These are phyloP conservation scores for Cairina moschata DNA, from an alignment of 2,113 vertebrate species.

Conservation along the genomic window DNA sequence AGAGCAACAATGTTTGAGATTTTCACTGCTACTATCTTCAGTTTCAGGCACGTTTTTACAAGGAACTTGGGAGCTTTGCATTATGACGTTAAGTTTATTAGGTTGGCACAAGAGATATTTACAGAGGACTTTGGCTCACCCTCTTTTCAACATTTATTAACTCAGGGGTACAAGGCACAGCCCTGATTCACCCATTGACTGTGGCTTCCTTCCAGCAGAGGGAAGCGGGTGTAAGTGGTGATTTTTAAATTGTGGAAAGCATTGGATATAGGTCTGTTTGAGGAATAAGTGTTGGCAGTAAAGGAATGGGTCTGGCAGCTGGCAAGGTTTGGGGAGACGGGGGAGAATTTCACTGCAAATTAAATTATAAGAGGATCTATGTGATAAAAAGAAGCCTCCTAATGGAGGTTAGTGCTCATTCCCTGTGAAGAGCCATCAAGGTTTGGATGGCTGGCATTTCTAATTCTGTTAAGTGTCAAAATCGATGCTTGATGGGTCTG, in stretches of 20 bases:
- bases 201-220: constrained; percentile 6
- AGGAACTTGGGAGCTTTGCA: neutral
- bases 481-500: constrained; percentile 52
- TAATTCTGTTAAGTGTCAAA: constrained; percentile 74
- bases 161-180: constrained; percentile 1
- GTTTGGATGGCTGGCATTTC: constrained; percentile 43
- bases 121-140: neutral
- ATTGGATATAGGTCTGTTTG: neutral
- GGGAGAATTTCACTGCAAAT: constrained; percentile 39
- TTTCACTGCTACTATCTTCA: neutral
- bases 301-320: constrained; percentile 14
- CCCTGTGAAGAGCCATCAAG: constrained; percentile 38
- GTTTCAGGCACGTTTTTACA: neutral
- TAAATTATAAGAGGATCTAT: constrained; percentile 58
- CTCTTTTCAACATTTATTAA: constrained; percentile 42
- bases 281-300: neutral
- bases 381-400: constrained; percentile 58
- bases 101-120: constrained; percentile 4
- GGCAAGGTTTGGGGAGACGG: constrained; percentile 20
- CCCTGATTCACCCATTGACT: constrained; percentile 27
- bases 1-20: neutral
- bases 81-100: neutral
- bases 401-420: constrained; percentile 60
- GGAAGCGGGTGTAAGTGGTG: neutral
- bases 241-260: neutral